Evolutionary conservation across 1,140 invertebrate species (phyloP).

Genomic region (Drosophila sulfurigaster): DNA sequence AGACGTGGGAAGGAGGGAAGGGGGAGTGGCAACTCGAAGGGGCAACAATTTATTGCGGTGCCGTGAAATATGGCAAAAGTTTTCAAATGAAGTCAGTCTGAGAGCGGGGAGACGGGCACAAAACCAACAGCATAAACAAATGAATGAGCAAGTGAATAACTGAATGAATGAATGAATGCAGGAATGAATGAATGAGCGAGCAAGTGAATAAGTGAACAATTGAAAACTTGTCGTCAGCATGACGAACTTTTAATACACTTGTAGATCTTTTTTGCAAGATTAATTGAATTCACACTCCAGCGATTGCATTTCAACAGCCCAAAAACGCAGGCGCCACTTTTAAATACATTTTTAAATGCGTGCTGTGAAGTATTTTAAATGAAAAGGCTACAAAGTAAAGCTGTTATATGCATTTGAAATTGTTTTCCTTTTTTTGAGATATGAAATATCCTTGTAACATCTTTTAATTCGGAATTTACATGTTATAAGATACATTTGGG

Average conservation of each 20-base stretch:
- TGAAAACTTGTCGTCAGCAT: slow-evolving; percentile 51
- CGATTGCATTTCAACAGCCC: slow-evolving; percentile 3
- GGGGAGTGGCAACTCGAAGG: slow-evolving; percentile 12
- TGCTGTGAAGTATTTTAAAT: background rate
- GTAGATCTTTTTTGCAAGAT: slow-evolving; percentile 37
- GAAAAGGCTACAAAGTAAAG: no score
- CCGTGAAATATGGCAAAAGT: slow-evolving; percentile 74
- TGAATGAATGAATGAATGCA: slow-evolving; percentile 53
- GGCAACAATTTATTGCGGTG: slow-evolving; percentile 71
- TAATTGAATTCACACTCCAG: slow-evolving; percentile 41
- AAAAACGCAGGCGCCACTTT: background rate
- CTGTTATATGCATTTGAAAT: no score
- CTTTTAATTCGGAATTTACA: no score
- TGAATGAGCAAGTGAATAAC: slow-evolving; percentile 56
- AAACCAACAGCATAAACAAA: slow-evolving; percentile 46
- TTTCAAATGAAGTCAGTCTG: slow-evolving; percentile 70
- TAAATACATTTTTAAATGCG: background rate
- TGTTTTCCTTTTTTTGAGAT: no score
- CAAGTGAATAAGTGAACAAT: slow-evolving; percentile 44
- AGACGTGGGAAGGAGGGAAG: background rate
- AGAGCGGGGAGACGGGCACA: background rate
- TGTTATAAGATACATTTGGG: no score
- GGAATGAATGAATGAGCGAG: slow-evolving; percentile 1
- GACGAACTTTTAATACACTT: slow-evolving; percentile 57
- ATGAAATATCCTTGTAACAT: no score